Evolutionary conservation across 2,797 vertebrate genomes (phyloP).

Genomic region (Bradypus variegatus): DNA sequence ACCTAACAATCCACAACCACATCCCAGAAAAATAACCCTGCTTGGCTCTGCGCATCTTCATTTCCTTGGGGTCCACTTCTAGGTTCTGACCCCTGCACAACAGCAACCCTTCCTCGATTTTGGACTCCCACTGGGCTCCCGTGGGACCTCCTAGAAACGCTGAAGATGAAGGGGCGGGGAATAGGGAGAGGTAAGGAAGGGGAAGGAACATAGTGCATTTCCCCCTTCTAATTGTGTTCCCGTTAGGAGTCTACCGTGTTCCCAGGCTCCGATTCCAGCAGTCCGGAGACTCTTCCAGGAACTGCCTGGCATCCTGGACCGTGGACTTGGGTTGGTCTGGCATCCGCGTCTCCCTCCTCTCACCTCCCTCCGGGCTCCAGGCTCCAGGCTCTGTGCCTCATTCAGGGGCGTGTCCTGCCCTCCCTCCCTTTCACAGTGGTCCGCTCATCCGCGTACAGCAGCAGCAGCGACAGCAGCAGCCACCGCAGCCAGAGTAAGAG

Average conservation of each 20-base stretch:
- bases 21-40: conserved; percentile 34
- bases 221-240: not conserved
- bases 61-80: not conserved
- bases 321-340: not conserved
- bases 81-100: conserved; percentile 33
- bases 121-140: not conserved
- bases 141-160: not conserved
- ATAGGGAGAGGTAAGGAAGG: not conserved
- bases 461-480: conserved; percentile 41
- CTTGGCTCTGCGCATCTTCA: not conserved
- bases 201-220: not conserved
- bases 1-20: not conserved
- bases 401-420: conserved; percentile 69
- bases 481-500: conserved; percentile 34
- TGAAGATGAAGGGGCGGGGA: not conserved
- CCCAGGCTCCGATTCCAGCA: not conserved
- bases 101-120: not conserved
- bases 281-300: conserved; percentile 37
- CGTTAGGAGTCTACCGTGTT: not conserved
- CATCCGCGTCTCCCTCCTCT: not conserved
- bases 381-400: conserved; percentile 38
- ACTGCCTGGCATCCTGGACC: conserved; percentile 9
- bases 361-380: not conserved
- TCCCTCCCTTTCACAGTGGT: conserved; percentile 57
- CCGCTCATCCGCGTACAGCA: conserved; percentile 52